Evolutionary conservation across 2,797 vertebrate species (phyloP), one percentile per base, ranked within the genome.

Genomic region (Helarctos malayanus): DNA sequence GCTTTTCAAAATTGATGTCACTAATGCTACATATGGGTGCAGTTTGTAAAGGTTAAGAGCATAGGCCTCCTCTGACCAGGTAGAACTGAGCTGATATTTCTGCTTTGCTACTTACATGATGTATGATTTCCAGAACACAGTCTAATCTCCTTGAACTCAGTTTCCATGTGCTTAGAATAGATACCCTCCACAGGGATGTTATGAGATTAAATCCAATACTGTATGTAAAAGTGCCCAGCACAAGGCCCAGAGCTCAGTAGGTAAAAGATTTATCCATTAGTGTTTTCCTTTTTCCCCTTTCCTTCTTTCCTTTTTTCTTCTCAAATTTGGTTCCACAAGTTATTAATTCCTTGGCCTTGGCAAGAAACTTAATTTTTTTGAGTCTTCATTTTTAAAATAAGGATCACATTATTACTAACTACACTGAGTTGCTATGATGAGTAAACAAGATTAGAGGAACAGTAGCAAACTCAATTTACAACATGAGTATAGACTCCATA

Each of bases 371-470:
- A 73, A 45, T 35, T 7, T 54, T 79, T 75, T 65, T 81, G 71
- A 85, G 35, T 27, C 21, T 91, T 88, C 79, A n/a, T 76, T 86
- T 91, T 78, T n/a, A 80, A 47, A 88, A 41, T 56, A 59, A n/a
- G 32, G 3, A 14, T 73, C 16, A 38, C 45, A 32, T 61, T 65
- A 89, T 21, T 29, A 68, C 35, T 86, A 49, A 81, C 35, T 12
- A 41, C 23, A 19, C 29, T 27, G 12, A 21, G 27, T 57, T 76
- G 79, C 47, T 84, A 7, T 32, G 54, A 80, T 13, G n/a, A 91
- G 6, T 78, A 83, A 59, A 63, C 29, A 32, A 47, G 18, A 45
- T 63, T 27, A 69, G 5, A 78, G 49, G 35, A 83, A 19, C 61
- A 85, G 9, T 11, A 79, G 75, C 35, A 76, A 84, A 79, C 21